phyloP scores from a whole-genome alignment of 2,888 invertebrate species.

The Leptura quadrifasciata region DNA sequence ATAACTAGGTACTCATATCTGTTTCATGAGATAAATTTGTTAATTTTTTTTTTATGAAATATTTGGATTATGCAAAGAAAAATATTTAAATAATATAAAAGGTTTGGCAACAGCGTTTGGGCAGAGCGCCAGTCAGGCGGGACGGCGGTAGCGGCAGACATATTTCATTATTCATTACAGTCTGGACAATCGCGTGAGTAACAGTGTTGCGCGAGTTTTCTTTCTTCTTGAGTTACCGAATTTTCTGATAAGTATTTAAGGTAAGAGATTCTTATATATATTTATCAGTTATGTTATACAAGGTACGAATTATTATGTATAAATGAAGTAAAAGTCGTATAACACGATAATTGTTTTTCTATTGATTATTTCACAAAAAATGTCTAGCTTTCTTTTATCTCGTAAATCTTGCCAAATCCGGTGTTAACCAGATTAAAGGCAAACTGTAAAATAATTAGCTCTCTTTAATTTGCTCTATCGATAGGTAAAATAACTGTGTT shows the following conservation, averaged over 20 bases:
- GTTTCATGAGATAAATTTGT: too few species aligned
- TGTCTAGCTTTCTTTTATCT: slow-evolving; percentile 27
- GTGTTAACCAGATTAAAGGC: slow-evolving; percentile 31
- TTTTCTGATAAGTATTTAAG: not conserved
- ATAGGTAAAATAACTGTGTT: not conserved
- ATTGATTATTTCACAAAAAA: slow-evolving; percentile 28
- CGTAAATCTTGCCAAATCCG: slow-evolving; percentile 31
- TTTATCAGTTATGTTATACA: not conserved
- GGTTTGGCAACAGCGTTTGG: not conserved
- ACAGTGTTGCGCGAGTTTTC: not conserved
- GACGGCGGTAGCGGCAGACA: not conserved
- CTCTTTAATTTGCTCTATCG: not conserved
- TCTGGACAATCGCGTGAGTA: too few species aligned
- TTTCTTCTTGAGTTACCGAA: not conserved
- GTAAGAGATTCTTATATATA: not conserved
- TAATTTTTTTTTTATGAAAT: too few species aligned
- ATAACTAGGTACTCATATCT: too few species aligned
- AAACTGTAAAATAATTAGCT: not conserved
- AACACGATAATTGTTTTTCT: slow-evolving; percentile 13
- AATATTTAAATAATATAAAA: not conserved
- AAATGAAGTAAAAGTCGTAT: not conserved
- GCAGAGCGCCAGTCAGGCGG: not conserved
- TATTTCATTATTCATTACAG: not conserved
- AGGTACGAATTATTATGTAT: not conserved
- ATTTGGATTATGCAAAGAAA: too few species aligned